Percentiles rank a stretch among this genome's conserved stretches.
These are phyloP conservation scores for Mohoua ochrocephala DNA, from an alignment of 2,113 vertebrate genomes.

Conservation along the genomic window DNA sequence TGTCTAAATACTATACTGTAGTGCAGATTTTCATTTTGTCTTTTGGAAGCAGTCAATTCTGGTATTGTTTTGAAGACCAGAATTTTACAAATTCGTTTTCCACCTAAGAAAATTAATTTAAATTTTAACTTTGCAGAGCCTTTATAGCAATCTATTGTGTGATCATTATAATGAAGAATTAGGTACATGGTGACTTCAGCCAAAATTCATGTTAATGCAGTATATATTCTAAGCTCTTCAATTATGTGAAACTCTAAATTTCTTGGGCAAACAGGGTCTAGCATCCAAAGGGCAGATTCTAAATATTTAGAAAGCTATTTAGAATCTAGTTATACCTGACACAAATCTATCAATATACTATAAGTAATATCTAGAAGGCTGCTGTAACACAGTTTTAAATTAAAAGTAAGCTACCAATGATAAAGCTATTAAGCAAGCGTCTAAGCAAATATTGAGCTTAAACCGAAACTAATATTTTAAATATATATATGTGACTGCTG, in stretches of 20 bases:
- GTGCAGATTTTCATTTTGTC: conserved; percentile 3
- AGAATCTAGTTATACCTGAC: conserved; percentile 7
- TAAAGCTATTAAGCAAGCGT: conserved; percentile 23
- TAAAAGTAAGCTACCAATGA: conserved; percentile 38
- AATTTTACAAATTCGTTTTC: conserved; percentile 47
- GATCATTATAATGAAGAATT: conserved; percentile 15
- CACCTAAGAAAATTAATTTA: conserved; percentile 21
- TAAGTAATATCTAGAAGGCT: not conserved
- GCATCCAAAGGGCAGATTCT: conserved; percentile 12
- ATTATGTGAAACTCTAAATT: not conserved
- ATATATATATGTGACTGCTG: not conserved
- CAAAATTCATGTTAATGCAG: conserved; percentile 41
- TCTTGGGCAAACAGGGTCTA: not conserved
- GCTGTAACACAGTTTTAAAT: not conserved
- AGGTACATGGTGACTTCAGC: not conserved
- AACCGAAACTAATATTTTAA: not conserved
- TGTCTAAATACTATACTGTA: not conserved
- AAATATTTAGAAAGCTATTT: conserved; percentile 38
- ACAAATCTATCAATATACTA: conserved; percentile 4
- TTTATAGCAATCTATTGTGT: not conserved
- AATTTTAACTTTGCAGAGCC: not conserved
- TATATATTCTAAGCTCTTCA: conserved; percentile 23
- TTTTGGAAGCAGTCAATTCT: not conserved
- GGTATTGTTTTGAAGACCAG: conserved; percentile 5
- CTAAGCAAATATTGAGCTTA: not conserved